A percentile compares a stretch with the other conserved stretches of the same genome.
Evolutionary conservation across 2,797 vertebrate species (phyloP).

Genomic region (Myripristis murdjan): DNA sequence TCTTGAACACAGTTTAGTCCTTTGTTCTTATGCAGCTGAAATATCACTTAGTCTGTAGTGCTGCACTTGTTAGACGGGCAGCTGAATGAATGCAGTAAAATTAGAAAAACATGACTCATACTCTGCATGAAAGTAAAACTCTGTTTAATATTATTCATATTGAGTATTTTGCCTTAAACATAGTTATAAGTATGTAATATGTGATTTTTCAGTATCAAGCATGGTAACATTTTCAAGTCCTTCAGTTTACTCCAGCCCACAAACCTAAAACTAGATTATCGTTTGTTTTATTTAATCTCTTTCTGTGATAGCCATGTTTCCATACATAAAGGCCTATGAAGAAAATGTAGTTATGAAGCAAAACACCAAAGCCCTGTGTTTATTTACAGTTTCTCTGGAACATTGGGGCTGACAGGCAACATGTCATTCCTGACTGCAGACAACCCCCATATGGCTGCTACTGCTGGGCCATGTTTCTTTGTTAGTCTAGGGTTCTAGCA

Average conservation of each 20-base stretch:
- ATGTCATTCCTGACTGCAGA: neutral
- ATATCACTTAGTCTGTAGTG: conserved; percentile 23
- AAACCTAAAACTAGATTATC: no score
- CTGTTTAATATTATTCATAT: neutral
- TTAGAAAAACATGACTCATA: conserved; percentile 9
- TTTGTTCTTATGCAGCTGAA: conserved; percentile 23
- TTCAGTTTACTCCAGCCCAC: no score
- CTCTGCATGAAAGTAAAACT: neutral
- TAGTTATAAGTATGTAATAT: neutral
- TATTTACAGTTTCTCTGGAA: conserved; percentile 22
- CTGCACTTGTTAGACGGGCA: conserved; percentile 8
- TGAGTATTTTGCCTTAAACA: neutral
- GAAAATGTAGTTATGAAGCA: conserved; percentile 5
- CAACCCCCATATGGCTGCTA: conserved; percentile 4
- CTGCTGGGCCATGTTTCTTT: conserved; percentile 33
- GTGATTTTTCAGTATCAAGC: no score
- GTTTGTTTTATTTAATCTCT: no score
- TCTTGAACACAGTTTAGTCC: conserved; percentile 29
- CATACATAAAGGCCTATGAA: neutral
- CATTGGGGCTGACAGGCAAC: conserved; percentile 26
- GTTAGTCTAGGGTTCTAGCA: conserved; percentile 33
- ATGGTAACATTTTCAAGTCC: no score
- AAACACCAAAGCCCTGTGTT: conserved; percentile 6
- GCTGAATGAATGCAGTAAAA: conserved; percentile 1
- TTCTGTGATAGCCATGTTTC: neutral